A percentile compares a stretch with the other conserved stretches of the same genome.
These are phyloP conservation scores for Sciurus vulgaris DNA, from an alignment of 2,797 vertebrate genomes.

Conservation along the genomic window DNA sequence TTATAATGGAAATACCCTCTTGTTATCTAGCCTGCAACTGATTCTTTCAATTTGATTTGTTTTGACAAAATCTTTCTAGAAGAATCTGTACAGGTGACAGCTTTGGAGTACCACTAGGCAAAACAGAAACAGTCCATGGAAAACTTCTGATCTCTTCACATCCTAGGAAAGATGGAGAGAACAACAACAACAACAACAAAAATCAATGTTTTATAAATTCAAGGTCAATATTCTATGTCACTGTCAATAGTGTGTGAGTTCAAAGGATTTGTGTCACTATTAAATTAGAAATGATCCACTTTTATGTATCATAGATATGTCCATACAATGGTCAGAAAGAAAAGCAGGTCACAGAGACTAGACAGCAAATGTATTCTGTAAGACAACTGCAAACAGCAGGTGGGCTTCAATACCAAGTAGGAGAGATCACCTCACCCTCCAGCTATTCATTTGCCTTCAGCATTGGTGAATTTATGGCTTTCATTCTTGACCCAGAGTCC, in stretches of 20 bases:
- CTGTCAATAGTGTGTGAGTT: slow-evolving; percentile 33
- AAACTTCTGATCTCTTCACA: background rate
- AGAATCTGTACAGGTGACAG: background rate
- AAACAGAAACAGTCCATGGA: background rate
- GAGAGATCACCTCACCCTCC: slow-evolving; percentile 15
- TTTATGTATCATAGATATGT: slow-evolving; percentile 16
- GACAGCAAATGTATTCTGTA: background rate
- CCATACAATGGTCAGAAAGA: background rate
- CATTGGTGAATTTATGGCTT: background rate
- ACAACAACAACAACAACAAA: background rate
- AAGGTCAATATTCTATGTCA: slow-evolving; percentile 56
- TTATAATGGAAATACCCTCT: slow-evolving; percentile 33
- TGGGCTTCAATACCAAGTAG: background rate
- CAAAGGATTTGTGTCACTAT: slow-evolving; percentile 59
- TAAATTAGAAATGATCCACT: slow-evolving; percentile 67
- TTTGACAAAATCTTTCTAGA: background rate
- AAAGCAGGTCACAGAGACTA: background rate
- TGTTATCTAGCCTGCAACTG: background rate
- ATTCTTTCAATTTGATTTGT: slow-evolving; percentile 32
- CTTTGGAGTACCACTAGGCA: background rate
- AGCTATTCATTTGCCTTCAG: slow-evolving; percentile 6
- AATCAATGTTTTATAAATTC: slow-evolving; percentile 40
- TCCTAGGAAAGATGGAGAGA: slow-evolving; percentile 41
- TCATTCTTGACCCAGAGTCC: background rate
- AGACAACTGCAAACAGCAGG: slow-evolving; percentile 21